Base-by-base conservation (phyloP, 1,140 invertebrate genomes). In the Aleiodes sp. region DNA sequence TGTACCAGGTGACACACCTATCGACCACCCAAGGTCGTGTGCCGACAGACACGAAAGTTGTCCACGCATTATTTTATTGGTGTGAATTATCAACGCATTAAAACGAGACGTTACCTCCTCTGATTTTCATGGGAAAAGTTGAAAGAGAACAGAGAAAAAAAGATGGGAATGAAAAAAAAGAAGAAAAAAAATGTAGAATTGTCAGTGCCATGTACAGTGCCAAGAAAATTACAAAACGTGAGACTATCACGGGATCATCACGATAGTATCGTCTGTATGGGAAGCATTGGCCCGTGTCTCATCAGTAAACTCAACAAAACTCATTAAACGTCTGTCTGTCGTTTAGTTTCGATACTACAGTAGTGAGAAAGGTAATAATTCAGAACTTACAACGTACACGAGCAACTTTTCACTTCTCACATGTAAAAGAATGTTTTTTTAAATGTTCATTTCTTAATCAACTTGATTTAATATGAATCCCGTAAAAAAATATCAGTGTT, bases 291-390 rank as follows among this genome's bases (percentile, higher is more conserved):
- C 46, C 46, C 46, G 16, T 52, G 41, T 52, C 46, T 24, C 46
- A 52, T 52, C 46, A 52, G 46, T 52, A 26, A 52, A 52, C 28
- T 31, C 37, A 74, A 78, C 79, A 78, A 82, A 82, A 82, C 81
- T 82, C 80, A 82, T 82, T 82, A 82, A 82, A 81, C 75, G 76
- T 79, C 81, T 81, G 80, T 82, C 80, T 73, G 77, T 65, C 43
- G 63, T 78, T 81, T 31, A 41, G 26, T 35, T 64, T 46, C 61
- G 61, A 63, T 37, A 39, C 19, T 35, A 14, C 29, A n/a, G 14
- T 29, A 35, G 2, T 35, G 59, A 4, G 33, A 16, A n/a, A 19
- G 21, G 31, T 31, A n/a, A 39, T 28, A 60, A 12, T 33, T 33
- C 46, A 21, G n/a, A 31, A 35, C 31, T 35, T 60, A 28, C 8